phyloP scores from a whole-genome alignment of 2,797 vertebrate genomes.

The Loris lydekkerianus region DNA sequence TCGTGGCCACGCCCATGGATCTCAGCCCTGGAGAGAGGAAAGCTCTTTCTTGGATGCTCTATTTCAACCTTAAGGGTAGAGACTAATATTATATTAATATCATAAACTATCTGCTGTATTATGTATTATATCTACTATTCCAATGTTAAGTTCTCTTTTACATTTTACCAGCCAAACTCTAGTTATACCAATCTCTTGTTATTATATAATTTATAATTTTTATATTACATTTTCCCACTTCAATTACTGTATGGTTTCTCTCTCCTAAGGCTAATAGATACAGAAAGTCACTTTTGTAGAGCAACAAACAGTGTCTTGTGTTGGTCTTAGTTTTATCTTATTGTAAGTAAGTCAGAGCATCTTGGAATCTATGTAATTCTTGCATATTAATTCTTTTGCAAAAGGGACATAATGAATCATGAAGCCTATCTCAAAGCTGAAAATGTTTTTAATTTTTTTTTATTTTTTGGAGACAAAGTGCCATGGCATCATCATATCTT shows the following conservation, averaged over 20 bases:
- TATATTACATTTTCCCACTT: not conserved
- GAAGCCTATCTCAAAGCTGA: not conserved
- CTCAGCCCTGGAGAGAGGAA: not conserved
- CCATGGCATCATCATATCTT: no score
- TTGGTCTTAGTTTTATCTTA: not conserved
- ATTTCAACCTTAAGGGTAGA: not conserved
- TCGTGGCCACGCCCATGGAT: no score
- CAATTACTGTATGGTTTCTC: not conserved
- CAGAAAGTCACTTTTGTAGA: not conserved
- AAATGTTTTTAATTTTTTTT: not conserved
- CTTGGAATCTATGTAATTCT: not conserved
- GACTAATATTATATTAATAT: not conserved
- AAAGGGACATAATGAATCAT: conserved; percentile 8
- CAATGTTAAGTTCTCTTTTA: not conserved
- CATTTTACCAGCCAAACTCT: not conserved
- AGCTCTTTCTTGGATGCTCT: not conserved
- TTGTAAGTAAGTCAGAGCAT: not conserved
- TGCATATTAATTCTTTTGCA: not conserved
- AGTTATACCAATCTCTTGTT: not conserved
- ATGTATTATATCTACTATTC: not conserved
- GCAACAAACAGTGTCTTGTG: not conserved
- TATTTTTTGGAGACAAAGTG: no score
- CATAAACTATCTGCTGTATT: not conserved
- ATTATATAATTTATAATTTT: not conserved
- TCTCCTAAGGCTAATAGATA: not conserved